Conservation (phyloP, 2,888 invertebrate genomes). For the Gryllus longicercus region DNA sequence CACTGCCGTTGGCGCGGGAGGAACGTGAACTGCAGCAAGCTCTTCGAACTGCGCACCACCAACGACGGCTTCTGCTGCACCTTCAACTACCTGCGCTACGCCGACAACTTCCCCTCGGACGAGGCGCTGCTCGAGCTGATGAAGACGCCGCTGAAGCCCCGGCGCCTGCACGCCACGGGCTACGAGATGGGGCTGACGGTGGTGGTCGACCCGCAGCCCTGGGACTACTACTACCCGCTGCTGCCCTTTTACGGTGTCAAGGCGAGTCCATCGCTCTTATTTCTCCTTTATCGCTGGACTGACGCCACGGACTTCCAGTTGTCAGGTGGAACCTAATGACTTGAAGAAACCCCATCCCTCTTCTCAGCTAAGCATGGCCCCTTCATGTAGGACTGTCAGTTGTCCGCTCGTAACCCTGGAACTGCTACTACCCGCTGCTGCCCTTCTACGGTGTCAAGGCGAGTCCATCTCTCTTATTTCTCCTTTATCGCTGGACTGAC, state of each 20-base stretch:
- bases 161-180: not conserved
- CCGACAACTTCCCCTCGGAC: not conserved
- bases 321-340: too few relatives aligned
- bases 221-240: conserved; percentile 1
- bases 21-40: not conserved
- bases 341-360: too few relatives aligned
- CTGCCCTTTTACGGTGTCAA: not conserved
- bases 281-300: too few relatives aligned
- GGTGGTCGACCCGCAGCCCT: not conserved
- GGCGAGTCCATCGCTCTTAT: not conserved
- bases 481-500: too few relatives aligned
- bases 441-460: not conserved
- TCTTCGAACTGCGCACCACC: not conserved
- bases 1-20: not conserved
- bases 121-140: not conserved
- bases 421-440: not conserved
- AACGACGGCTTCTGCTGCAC: conserved; percentile 17
- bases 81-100: conserved; percentile 11
- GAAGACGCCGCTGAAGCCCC: not conserved
- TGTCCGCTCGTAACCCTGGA: accelerated
- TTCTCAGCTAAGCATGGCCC: too few relatives aligned
- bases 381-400: too few relatives aligned
- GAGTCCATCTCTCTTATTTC: not conserved
- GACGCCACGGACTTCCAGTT: not conserved
- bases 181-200: conserved; percentile 11